Evolutionary conservation across 1,140 invertebrate species (phyloP), one percentile per base, ranked within the genome.

Genomic region (Achroia grisella): DNA sequence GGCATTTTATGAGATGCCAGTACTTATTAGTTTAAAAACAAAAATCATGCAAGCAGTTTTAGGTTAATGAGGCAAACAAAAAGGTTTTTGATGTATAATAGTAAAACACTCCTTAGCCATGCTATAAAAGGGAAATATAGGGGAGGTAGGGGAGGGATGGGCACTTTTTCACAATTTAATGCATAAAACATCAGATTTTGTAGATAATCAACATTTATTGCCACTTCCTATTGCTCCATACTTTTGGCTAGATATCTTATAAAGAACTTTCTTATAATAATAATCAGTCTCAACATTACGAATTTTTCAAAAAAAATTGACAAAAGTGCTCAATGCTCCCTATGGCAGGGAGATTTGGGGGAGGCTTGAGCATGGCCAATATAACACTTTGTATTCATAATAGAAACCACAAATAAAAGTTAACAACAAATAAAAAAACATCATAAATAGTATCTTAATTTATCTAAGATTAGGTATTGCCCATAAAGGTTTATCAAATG

Each of bases 401-500:
- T 14, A 33, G 34, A 48, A 34, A 28, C 14, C 11, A 39, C 34
- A 48, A 34, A 48, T 40, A 11, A 48, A 48, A 8, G 12, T 23
- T 23, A 35, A 48, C 35, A 39, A 29, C 28, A 48, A 48, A 23
- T 13, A 35, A 35, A n/a, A n/a, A 41, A 39, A 28, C 10, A 41
- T 15, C 17, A 41, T 28, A 35, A 31, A 32, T 31, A 14, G n/a
- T 39, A 41, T 41, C 36, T 33, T 35, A 33, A 48, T 23, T 48
- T 44, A 56, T 52, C 47, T 53, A 28, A 57, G 13, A 54, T 57
- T 54, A 14, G 47, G 40, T 53, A 61, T 61, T 11, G 53, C 47
- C 52, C 49, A 55, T 32, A 56, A 27, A 52, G 52, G 50, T 12
- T 48, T 56, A 37, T 62, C 50, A 53, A 62, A 56, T 48, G 42